Conservation (phyloP, 2,888 invertebrate genomes). For the Orchesella flavescens region DNA sequence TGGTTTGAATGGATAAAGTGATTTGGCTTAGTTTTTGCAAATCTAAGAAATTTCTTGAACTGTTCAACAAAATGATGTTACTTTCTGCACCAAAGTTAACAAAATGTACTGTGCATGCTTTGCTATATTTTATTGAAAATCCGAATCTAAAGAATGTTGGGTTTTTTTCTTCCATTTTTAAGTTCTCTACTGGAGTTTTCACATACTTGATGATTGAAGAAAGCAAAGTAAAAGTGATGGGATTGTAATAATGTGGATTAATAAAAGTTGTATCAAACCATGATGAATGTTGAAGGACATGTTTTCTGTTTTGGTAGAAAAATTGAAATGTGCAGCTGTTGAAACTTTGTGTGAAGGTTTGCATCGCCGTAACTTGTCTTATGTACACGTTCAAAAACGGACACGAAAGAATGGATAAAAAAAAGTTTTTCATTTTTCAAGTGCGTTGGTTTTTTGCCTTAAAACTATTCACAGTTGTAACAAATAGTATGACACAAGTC, state of each 20-base stretch:
- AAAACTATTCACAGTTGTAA: no score
- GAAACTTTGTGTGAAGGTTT: background rate
- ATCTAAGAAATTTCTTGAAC: background rate
- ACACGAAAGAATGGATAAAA: no score
- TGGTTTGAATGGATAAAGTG: background rate
- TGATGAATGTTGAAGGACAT: background rate
- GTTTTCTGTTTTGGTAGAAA: conserved; percentile 1
- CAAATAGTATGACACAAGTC: no score
- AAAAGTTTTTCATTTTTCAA: no score
- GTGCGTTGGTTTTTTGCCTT: no score
- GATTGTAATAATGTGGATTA: background rate
- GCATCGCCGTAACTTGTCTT: background rate
- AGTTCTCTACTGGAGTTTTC: background rate
- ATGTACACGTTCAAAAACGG: no score
- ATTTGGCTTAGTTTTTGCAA: background rate
- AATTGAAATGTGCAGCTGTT: conserved; percentile 1
- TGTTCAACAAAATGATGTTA: background rate
- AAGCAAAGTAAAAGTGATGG: background rate
- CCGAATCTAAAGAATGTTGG: background rate
- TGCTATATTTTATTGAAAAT: conserved; percentile 2
- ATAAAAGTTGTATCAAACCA: no score
- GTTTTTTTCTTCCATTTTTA: background rate
- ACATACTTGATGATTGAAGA: background rate
- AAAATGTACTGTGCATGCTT: conserved; percentile 7
- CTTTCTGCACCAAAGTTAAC: background rate